Conservation (phyloP, 2,888 invertebrate genomes). For the Liposcelis brunnea region DNA sequence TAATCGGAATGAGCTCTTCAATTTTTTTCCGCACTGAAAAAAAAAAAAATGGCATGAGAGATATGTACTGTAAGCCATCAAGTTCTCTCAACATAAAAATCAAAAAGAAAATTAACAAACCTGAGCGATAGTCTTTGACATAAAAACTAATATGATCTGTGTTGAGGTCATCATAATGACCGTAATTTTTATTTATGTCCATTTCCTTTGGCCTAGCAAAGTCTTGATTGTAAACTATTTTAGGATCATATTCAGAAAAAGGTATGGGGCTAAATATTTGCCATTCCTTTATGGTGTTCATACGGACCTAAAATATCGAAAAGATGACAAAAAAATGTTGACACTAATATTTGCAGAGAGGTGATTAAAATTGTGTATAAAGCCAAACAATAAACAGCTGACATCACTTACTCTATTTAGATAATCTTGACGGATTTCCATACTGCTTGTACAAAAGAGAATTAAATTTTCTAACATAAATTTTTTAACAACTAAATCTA, state of each 20-base stretch:
- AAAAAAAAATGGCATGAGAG: too few species aligned
- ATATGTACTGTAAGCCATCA: too few species aligned
- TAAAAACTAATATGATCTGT: conserved; percentile 65
- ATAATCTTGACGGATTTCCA: conserved; percentile 64
- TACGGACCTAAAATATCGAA: conserved; percentile 48
- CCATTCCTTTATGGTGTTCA: conserved; percentile 80
- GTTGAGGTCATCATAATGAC: conserved; percentile 60
- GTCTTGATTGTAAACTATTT: conserved; percentile 27
- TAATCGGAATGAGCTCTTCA: conserved; percentile 38
- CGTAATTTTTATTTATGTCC: conserved; percentile 54
- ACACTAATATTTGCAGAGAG: too few species aligned
- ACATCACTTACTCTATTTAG: conserved; percentile 56
- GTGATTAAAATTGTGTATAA: too few species aligned
- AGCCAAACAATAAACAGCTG: neutral
- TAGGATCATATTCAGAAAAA: conserved; percentile 72
- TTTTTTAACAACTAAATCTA: conserved; percentile 50
- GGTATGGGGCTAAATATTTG: conserved; percentile 88
- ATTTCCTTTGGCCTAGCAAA: conserved; percentile 30
- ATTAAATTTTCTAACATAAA: conserved; percentile 55
- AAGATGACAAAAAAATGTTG: too few species aligned
- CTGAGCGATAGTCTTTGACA: conserved; percentile 57
- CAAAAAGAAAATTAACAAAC: too few species aligned
- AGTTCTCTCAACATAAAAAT: too few species aligned
- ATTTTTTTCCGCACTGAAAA: conserved; percentile 43
- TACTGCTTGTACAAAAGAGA: conserved; percentile 45